These are phyloP conservation scores for Podarcis raffonei DNA, from an alignment of 2,113 vertebrate genomes.

Conservation along the genomic window DNA sequence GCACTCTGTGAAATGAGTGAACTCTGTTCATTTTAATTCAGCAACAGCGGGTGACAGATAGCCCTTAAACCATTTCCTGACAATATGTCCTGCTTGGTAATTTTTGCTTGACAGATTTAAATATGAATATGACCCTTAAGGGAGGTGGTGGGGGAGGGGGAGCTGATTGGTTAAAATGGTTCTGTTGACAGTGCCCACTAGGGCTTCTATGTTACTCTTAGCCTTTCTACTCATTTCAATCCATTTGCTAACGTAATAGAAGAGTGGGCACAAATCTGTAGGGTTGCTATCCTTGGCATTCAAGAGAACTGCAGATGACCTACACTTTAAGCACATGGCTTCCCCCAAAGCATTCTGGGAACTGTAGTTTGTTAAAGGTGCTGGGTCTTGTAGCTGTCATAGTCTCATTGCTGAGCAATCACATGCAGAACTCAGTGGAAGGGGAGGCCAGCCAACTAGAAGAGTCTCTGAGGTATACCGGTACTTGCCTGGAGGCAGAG, in stretches of 20 bases:
- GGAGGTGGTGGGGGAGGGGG: neutral
- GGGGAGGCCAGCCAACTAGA: too few species aligned
- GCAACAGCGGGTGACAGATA: conserved; percentile 61
- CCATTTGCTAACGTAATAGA: neutral
- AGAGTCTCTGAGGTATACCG: too few species aligned
- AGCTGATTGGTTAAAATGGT: conserved; percentile 11
- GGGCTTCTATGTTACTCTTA: conserved; percentile 22
- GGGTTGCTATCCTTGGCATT: too few species aligned
- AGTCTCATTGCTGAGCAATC: too few species aligned
- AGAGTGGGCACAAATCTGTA: neutral
- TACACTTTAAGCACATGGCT: too few species aligned
- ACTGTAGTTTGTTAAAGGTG: too few species aligned
- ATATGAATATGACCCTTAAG: conserved; percentile 53
- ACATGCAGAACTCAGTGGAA: too few species aligned
- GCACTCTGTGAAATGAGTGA: conserved; percentile 58
- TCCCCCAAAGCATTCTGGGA: too few species aligned
- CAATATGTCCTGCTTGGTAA: conserved; percentile 66
- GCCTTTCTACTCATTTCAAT: conserved; percentile 15
- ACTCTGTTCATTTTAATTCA: conserved; percentile 67
- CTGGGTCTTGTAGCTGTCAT: too few species aligned
- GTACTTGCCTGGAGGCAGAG: too few species aligned
- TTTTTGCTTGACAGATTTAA: conserved; percentile 57
- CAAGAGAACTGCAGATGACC: neutral
- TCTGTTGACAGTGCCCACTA: conserved; percentile 4
- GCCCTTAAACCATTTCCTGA: conserved; percentile 64